Percentiles rank a stretch among this genome's conserved stretches.
phyloP scores from a whole-genome alignment of 2,888 invertebrate species.

The Icerya purchasi region DNA sequence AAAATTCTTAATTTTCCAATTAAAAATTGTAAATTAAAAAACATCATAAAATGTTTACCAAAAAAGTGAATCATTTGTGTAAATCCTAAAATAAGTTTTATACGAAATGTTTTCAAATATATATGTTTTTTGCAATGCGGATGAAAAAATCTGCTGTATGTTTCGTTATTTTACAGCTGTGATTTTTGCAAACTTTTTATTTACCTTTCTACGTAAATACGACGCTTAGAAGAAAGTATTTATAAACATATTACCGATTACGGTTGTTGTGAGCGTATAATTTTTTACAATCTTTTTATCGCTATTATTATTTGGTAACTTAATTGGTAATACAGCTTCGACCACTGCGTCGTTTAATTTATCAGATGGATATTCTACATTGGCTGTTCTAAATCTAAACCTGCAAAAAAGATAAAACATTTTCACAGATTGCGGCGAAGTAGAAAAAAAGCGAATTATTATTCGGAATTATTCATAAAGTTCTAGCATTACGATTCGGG shows the following conservation, averaged over 20 bases:
- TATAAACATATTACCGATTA: background rate
- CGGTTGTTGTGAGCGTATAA: background rate
- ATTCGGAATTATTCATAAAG: conserved; percentile 16
- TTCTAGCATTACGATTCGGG: conserved; percentile 8
- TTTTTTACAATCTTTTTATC: background rate
- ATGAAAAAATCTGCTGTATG: background rate
- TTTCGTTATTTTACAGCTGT: too few relatives aligned
- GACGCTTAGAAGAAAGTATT: too few relatives aligned
- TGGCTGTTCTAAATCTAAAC: conserved; percentile 67
- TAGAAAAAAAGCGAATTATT: conserved; percentile 8
- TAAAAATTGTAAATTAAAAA: too few relatives aligned
- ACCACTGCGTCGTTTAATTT: conserved; percentile 69
- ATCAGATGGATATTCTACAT: conserved; percentile 71
- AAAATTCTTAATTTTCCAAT: too few relatives aligned
- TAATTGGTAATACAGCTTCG: conserved; percentile 33
- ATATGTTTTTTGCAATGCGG: too few relatives aligned
- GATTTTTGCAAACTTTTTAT: too few relatives aligned
- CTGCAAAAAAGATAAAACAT: conserved; percentile 28
- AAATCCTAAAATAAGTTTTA: too few relatives aligned
- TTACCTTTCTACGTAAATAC: too few relatives aligned
- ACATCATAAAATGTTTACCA: too few relatives aligned
- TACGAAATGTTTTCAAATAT: too few relatives aligned
- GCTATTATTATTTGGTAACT: too few relatives aligned
- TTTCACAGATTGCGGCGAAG: background rate
- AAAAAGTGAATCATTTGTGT: too few relatives aligned